These are phyloP conservation scores for Papilio aristodemus DNA, from an alignment of 1,140 invertebrate species.

Conservation along the genomic window DNA sequence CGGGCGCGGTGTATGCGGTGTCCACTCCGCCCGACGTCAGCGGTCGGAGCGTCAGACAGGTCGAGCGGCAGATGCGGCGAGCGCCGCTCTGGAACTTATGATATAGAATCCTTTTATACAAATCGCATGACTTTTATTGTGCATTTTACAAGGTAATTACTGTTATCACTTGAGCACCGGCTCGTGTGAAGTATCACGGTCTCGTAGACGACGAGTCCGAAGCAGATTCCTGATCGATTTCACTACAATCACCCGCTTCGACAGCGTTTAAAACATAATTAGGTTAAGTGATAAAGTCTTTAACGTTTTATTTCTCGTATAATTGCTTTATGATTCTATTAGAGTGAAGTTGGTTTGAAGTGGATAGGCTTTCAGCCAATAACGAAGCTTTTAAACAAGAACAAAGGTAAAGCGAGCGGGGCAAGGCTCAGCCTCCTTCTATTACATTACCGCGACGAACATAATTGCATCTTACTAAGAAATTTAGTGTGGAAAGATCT, in stretches of 20 bases:
- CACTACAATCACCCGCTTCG: not conserved
- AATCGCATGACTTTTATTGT: slow-evolving; percentile 1
- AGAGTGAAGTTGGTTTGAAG: slow-evolving; percentile 18
- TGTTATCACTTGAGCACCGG: too few relatives aligned
- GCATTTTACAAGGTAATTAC: too few relatives aligned
- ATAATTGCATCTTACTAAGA: not conserved
- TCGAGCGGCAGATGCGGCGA: slow-evolving; percentile 63
- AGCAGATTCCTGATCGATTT: too few relatives aligned
- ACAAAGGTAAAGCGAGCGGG: not conserved
- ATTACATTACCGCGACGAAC: not conserved
- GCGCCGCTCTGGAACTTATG: slow-evolving; percentile 53
- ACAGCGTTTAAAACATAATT: not conserved
- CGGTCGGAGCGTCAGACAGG: slow-evolving; percentile 53
- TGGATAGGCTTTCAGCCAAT: slow-evolving; percentile 23
- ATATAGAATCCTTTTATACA: slow-evolving; percentile 31
- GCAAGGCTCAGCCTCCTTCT: not conserved
- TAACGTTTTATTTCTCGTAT: not conserved
- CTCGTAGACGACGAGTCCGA: too few relatives aligned
- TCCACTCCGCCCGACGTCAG: slow-evolving; percentile 56
- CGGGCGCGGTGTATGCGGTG: slow-evolving; percentile 58
- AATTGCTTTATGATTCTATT: slow-evolving; percentile 16
- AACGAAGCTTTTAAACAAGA: slow-evolving; percentile 17
- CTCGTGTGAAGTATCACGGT: too few relatives aligned
- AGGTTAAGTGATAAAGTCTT: slow-evolving; percentile 1
- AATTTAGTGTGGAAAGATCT: not conserved